Conservation (phyloP, 2,113 vertebrate genomes). For the Opisthocomus hoazin region DNA sequence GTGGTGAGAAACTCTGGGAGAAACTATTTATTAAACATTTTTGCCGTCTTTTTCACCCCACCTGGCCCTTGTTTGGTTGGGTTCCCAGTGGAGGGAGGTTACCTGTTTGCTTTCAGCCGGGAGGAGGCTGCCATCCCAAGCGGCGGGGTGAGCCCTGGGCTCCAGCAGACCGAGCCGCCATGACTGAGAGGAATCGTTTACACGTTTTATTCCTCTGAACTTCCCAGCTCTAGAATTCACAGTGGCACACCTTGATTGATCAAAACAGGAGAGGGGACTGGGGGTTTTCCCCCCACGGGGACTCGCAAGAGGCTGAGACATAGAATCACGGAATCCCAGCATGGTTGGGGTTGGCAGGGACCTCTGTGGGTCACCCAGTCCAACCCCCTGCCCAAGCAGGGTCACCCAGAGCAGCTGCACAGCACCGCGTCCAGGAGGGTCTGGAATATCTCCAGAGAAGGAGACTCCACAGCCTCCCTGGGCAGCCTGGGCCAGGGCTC, state of each 20-base stretch:
- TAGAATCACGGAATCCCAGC: too few relatives aligned
- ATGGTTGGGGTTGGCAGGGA: too few relatives aligned
- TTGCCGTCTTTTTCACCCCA: not conserved
- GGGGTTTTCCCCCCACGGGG: not conserved
- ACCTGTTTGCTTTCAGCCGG: rapidly evolving
- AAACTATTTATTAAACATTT: not conserved
- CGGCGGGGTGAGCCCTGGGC: not conserved
- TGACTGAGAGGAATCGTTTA: not conserved
- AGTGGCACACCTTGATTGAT: not conserved
- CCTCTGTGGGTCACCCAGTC: too few relatives aligned
- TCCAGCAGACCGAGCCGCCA: not conserved
- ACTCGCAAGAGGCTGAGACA: not conserved
- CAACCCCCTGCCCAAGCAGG: too few relatives aligned
- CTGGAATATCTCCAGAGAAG: too few relatives aligned
- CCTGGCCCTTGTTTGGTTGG: not conserved
- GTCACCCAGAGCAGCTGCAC: too few relatives aligned
- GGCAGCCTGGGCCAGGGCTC: too few relatives aligned
- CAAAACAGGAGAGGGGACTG: not conserved
- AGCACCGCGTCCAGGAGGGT: too few relatives aligned
- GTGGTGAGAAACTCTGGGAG: not conserved
- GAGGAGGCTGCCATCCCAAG: too few relatives aligned
- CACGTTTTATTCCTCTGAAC: not conserved
- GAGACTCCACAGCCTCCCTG: too few relatives aligned
- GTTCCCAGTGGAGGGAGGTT: not conserved
- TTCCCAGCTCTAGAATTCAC: not conserved